Conservation (phyloP, 2,113 vertebrate species). For the Etheostoma spectabile region DNA sequence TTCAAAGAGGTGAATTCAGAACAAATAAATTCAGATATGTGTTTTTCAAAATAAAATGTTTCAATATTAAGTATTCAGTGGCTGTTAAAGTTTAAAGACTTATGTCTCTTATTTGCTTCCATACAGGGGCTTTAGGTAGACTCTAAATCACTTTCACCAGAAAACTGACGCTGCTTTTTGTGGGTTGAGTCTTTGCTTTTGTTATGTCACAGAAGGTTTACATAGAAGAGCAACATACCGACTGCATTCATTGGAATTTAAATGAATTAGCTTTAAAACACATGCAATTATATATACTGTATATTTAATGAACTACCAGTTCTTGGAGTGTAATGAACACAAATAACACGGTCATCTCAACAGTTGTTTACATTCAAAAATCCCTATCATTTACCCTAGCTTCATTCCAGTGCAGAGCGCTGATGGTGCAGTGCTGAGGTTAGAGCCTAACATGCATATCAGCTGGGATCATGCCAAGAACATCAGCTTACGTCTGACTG, state of each 20-base stretch:
- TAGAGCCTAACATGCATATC: constrained; percentile 57
- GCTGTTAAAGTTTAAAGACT: too few species aligned
- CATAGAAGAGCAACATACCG: not conserved
- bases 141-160: not conserved
- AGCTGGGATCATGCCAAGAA: constrained; percentile 64
- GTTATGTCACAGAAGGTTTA: not conserved
- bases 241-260: not conserved
- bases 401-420: not conserved
- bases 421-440: constrained; percentile 8
- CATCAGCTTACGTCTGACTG: constrained; percentile 72
- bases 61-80: too few species aligned
- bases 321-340: not conserved
- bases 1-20: too few species aligned
- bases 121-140: not conserved
- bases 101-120: too few species aligned
- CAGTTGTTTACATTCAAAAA: not conserved
- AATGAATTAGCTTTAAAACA: not conserved
- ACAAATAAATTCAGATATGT: too few species aligned
- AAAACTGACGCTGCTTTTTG: not conserved
- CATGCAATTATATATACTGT: not conserved
- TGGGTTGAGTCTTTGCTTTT: not conserved
- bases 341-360: not conserved
- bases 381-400: not conserved
- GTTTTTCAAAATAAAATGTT: too few species aligned
- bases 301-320: not conserved